Evolutionary conservation across 2,797 vertebrate species (phyloP).

Genomic region (Synaphobranchus kaupii): DNA sequence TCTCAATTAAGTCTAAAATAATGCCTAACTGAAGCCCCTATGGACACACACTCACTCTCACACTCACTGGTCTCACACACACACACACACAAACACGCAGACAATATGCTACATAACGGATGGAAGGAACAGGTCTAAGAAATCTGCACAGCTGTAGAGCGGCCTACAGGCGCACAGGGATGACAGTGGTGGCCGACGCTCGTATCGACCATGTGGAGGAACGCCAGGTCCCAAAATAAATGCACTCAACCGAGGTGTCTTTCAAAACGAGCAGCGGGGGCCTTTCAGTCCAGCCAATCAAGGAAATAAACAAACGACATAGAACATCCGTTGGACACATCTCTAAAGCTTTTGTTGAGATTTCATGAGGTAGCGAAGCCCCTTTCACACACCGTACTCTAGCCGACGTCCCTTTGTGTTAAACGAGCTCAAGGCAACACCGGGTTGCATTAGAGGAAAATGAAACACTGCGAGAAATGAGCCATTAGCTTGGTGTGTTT

Average conservation of each 20-base stretch:
- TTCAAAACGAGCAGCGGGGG: background rate
- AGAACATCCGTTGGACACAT: no score
- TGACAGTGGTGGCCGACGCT: no score
- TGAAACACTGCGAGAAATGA: background rate
- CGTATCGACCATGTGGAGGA: background rate
- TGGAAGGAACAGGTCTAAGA: background rate
- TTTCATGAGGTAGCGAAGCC: background rate
- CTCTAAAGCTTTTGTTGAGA: no score
- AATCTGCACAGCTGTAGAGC: background rate
- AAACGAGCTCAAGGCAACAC: background rate
- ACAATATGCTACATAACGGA: background rate
- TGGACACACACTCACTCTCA: background rate
- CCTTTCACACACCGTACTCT: no score
- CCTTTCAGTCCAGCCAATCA: background rate
- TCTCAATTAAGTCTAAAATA: background rate
- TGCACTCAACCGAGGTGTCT: background rate
- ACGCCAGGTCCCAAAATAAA: background rate
- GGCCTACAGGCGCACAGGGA: background rate
- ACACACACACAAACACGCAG: background rate
- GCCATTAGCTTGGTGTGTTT: background rate
- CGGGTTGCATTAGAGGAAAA: background rate
- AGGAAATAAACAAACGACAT: background rate
- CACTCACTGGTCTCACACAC: no score
- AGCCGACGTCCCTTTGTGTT: background rate
- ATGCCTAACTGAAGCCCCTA: background rate